Evolutionary conservation across 2,888 invertebrate species (phyloP), one percentile per base, ranked within the genome.

Genomic region (Nomada ferruginata): DNA sequence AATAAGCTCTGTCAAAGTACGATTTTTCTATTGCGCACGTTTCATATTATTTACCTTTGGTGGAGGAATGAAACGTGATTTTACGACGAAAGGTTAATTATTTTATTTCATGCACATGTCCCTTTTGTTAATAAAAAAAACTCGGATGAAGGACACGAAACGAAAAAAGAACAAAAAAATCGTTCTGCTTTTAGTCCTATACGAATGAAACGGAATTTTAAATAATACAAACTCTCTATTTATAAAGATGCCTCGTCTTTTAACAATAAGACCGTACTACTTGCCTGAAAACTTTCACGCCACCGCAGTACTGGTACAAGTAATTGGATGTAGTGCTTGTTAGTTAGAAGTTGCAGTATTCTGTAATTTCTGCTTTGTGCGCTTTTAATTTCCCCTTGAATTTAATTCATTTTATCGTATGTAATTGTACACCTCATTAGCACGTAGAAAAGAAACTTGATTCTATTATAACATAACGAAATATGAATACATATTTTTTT

Each of bases 1-100:
- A 42, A 68, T 44, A 18, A 4, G 18, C 3, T 52, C 26, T 42
- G 59, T 60, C 57, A 69, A 23, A 73, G 57, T 77, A 57, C 69
- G 69, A 52, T 70, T 84, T 79, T 23, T n/a, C 36, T 7, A 7
- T 36, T 36, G 9, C 36, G 36, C 36, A 7, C 36, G 5, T 36
- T 7, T 36, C 1, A 36, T 36, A 36, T 36, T 36, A 5, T 7
- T 36, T 7, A 7, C 5, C 7, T 7, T 36, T 36, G 7, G 7
- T 7, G 36, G 0, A 36, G 7, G 36, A 36, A 36, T 1, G 36
- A 36, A 5, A 36, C 36, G 36, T 5, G 36, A 7, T 36, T 36
- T 36, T 36, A 5, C 5, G 5, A 7, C 36, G 1, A 36, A 7
- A 36, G 36, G 36, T 36, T 36, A 36, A 36, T 36, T 36, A 36